Evolutionary conservation across 1,140 invertebrate species (phyloP).

Genomic region (Scaptomyza hsui): DNA sequence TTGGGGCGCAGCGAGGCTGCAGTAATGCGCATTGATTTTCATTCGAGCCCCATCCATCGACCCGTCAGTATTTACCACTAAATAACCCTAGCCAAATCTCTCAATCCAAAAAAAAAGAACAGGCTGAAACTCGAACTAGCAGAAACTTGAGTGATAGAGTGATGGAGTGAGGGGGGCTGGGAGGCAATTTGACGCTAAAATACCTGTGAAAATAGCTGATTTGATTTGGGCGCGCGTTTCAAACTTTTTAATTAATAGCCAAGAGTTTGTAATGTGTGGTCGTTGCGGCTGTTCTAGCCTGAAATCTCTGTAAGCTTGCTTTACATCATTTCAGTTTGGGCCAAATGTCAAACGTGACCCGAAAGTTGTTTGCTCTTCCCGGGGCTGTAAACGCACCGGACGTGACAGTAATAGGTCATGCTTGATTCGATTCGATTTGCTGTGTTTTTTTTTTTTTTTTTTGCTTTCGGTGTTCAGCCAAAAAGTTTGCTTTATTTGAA

Average conservation of each 20-base stretch:
- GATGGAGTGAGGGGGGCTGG: no score
- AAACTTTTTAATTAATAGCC: constrained; percentile 79
- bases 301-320: background rate
- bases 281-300: constrained; percentile 3
- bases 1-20: constrained; percentile 70
- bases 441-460: constrained; percentile 16
- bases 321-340: constrained; percentile 35
- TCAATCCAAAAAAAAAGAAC: constrained; percentile 17
- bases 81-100: constrained; percentile 9
- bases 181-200: constrained; percentile 54
- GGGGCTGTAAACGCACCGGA: constrained; percentile 36
- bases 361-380: constrained; percentile 60
- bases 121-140: constrained; percentile 8
- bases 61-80: constrained; percentile 16
- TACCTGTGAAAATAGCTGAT: constrained; percentile 71
- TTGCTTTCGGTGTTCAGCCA: constrained; percentile 1
- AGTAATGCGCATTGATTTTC: constrained; percentile 78
- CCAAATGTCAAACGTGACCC: constrained; percentile 72
- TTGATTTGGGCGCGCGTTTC: constrained; percentile 63
- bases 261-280: constrained; percentile 33
- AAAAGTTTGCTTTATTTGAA: constrained; percentile 69
- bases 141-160: constrained; percentile 5
- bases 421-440: constrained; percentile 47
- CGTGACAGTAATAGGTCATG: constrained; percentile 79
- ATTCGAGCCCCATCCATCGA: constrained; percentile 48